These are phyloP conservation scores for Pardosa pseudoannulata DNA, from an alignment of 2,888 invertebrate species.

Conservation along the genomic window DNA sequence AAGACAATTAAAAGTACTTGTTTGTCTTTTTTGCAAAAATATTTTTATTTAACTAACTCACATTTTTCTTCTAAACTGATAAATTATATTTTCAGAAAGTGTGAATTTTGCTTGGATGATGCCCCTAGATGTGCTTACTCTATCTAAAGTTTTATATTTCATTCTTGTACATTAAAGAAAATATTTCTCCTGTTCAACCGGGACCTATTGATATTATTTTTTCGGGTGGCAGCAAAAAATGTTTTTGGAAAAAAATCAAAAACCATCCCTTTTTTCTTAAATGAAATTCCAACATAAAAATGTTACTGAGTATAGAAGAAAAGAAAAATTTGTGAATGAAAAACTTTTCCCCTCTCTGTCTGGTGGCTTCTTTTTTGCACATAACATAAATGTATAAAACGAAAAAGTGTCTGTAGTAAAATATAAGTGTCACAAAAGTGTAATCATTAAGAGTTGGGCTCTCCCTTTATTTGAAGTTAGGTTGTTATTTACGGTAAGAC, in stretches of 20 bases:
- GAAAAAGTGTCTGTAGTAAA: not conserved
- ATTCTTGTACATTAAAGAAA: not conserved
- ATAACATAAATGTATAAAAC: not conserved
- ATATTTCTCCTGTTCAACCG: not conserved
- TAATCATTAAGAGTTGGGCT: not conserved
- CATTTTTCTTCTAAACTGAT: too few species aligned
- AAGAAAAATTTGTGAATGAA: not conserved
- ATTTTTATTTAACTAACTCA: too few species aligned
- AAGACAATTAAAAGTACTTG: too few species aligned
- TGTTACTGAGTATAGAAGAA: not conserved
- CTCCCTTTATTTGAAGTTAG: not conserved
- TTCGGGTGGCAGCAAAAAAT: not conserved
- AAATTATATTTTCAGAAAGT: too few species aligned
- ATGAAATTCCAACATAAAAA: not conserved
- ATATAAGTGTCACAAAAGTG: slow-evolving; percentile 5
- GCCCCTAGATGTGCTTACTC: not conserved
- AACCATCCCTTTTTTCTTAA: not conserved
- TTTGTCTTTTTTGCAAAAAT: too few species aligned
- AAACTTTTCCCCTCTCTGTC: not conserved
- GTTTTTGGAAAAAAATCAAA: not conserved
- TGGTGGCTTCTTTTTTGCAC: not conserved
- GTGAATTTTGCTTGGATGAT: too few species aligned
- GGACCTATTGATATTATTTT: not conserved
- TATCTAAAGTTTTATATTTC: not conserved
- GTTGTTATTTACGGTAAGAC: not conserved